Base-by-base conservation (phyloP, 2,888 invertebrate genomes). In the Thera britannica region DNA sequence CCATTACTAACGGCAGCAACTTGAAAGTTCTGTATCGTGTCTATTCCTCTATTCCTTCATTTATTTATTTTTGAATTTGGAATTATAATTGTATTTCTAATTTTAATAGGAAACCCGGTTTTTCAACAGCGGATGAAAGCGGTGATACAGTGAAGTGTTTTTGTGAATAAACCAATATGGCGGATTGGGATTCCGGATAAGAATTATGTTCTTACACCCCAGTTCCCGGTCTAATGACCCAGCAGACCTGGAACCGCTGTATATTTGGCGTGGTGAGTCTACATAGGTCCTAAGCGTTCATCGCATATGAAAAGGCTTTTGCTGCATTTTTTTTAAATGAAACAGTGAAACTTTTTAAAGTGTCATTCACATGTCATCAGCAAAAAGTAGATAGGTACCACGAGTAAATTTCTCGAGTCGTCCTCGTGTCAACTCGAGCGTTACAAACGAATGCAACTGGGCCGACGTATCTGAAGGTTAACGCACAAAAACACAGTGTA, bases 241-340 rank as follows among this genome's bases (percentile, higher is more conserved):
- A 76, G 80, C 87, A 60, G 93, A 93, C 78, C 83, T 91, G 86
- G 93, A 93, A 78, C 90, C 93, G 69, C 79, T 90, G 55, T 83
- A 90, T 78, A 88, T 92, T 79, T 93, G 93, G 92, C 89, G 92
- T 72, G 93, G 93, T 93, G 81, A 93, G 93, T 91, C 44, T 64
- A 23, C 23, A 23, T 23, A 58, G n/a, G n/a, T 46, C 52, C 8
- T 46, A 34, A 34, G 7, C 44, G 44, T 9, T 7, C 9, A 46
- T 2, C 9, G 44, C 0, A 2, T 46, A 9, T 7, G 9, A 46
- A 57, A 48, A 51, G 12, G 23, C 23, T 23, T 23, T n/a, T 11
- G 0, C 8, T 35, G 3, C 2, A 35, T 35, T 54, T 54, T 54
- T 38, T 38, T 3, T 38, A 38, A 38, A 38, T 38, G 38, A 38